phyloP scores from a whole-genome alignment of 2,113 vertebrate species.

The Galbula dea region DNA sequence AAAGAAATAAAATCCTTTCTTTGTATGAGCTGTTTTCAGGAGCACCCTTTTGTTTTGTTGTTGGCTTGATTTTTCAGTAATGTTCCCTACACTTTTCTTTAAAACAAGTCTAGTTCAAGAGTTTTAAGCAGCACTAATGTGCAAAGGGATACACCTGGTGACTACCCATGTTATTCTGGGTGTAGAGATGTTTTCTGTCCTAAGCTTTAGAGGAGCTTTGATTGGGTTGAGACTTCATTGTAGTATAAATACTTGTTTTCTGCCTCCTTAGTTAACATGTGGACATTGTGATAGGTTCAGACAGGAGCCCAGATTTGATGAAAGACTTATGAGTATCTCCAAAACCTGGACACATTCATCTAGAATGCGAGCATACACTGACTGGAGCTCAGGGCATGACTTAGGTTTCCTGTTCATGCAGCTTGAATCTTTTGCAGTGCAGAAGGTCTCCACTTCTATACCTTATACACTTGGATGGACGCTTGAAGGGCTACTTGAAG shows the following conservation, averaged over 20 bases:
- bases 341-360: neutral
- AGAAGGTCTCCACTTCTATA: neutral
- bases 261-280: neutral
- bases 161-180: neutral
- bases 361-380: neutral
- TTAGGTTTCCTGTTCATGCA: neutral
- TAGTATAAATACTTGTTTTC: neutral
- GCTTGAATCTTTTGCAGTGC: neutral
- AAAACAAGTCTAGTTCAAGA: neutral
- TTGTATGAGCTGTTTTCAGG: neutral
- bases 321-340: neutral
- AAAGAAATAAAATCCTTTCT: neutral
- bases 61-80: neutral
- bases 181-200: neutral
- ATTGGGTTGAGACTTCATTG: neutral
- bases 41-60: neutral
- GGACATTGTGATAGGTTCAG: neutral
- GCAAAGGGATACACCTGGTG: neutral
- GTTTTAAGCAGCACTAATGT: neutral
- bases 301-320: neutral
- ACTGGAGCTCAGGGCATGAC: neutral
- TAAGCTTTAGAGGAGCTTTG: neutral
- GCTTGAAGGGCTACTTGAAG: neutral
- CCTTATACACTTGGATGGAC: fast-evolving
- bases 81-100: neutral